phyloP scores from a whole-genome alignment of 2,888 invertebrate species.

The Psylliodes chrysocephalus region DNA sequence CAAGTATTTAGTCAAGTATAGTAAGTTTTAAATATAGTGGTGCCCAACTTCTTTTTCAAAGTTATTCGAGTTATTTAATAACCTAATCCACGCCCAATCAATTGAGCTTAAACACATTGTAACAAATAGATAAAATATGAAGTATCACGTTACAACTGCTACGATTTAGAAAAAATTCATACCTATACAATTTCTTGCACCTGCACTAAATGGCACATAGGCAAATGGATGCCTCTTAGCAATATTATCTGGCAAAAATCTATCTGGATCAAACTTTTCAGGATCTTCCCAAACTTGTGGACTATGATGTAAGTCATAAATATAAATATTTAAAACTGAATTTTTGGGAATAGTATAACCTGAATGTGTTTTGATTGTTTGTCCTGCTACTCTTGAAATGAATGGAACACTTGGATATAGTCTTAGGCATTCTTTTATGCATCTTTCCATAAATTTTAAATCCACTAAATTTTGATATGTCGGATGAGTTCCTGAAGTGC shows the following conservation, averaged over 20 bases:
- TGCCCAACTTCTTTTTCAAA: too few relatives aligned
- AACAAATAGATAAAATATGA: too few relatives aligned
- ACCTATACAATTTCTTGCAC: slow-evolving; percentile 76
- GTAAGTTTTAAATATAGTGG: too few relatives aligned
- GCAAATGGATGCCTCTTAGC: slow-evolving; percentile 69
- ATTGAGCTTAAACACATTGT: too few relatives aligned
- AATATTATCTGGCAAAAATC: slow-evolving; percentile 72
- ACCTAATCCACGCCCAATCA: too few relatives aligned
- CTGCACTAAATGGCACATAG: slow-evolving; percentile 75
- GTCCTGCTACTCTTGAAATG: slow-evolving; percentile 65
- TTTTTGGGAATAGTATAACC: slow-evolving; percentile 66
- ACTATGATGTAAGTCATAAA: slow-evolving; percentile 72
- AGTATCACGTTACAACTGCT: too few relatives aligned
- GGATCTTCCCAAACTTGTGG: slow-evolving; percentile 73
- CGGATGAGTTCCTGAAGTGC: slow-evolving; percentile 53
- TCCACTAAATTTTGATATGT: slow-evolving; percentile 64
- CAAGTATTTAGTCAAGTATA: too few relatives aligned
- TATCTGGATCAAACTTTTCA: slow-evolving; percentile 73
- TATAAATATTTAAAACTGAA: slow-evolving; percentile 66
- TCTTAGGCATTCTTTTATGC: slow-evolving; percentile 73
- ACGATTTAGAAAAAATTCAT: too few relatives aligned
- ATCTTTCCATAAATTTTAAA: slow-evolving; percentile 73
- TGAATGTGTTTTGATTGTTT: slow-evolving; percentile 38
- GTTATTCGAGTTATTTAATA: too few relatives aligned
- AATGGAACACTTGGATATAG: slow-evolving; percentile 75